Percentiles rank a stretch among this genome's conserved stretches.
phyloP scores from a whole-genome alignment of 2,888 invertebrate species.

The Caenorhabditis sulstoni region DNA sequence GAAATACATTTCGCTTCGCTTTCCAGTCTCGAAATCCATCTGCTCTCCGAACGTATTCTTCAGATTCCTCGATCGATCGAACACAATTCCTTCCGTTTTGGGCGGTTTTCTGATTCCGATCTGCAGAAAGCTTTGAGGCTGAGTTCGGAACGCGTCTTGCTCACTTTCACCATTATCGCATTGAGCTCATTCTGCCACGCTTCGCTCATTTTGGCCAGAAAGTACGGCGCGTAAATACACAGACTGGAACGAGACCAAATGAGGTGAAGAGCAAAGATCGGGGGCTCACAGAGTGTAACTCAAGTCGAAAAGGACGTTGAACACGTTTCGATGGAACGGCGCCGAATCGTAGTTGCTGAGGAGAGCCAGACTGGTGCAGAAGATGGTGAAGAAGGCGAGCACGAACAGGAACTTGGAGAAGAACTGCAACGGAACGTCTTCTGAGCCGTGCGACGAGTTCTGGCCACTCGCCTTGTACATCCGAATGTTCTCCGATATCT shows the following conservation, averaged over 20 bases:
- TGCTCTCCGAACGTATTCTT: slow-evolving; percentile 39
- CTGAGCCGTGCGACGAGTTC: too few species aligned
- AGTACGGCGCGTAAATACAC: slow-evolving; percentile 29
- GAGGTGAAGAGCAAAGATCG: not conserved
- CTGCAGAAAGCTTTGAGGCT: not conserved
- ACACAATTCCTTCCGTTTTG: not conserved
- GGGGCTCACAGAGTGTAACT: slow-evolving; percentile 27
- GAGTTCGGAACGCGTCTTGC: not conserved
- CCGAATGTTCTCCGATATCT: slow-evolving; percentile 40
- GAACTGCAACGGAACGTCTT: slow-evolving; percentile 20
- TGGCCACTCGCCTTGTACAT: slow-evolving; percentile 24
- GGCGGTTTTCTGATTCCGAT: not conserved
- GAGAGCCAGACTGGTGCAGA: slow-evolving; percentile 29
- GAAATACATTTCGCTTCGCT: slow-evolving; percentile 38
- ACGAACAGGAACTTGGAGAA: slow-evolving; percentile 36
- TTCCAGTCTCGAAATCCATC: slow-evolving; percentile 27
- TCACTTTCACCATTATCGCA: slow-evolving; percentile 21
- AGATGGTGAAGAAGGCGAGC: slow-evolving; percentile 32
- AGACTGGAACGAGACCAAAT: slow-evolving; percentile 6
- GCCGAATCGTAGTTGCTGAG: slow-evolving; percentile 35
- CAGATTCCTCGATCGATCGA: slow-evolving; percentile 5
- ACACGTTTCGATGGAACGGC: slow-evolving; percentile 18
- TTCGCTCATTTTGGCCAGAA: slow-evolving; percentile 35
- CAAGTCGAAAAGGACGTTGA: slow-evolving; percentile 33
- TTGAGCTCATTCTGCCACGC: slow-evolving; percentile 36